Conservation (phyloP, 2,113 vertebrate species). For the Hylia prasina region DNA sequence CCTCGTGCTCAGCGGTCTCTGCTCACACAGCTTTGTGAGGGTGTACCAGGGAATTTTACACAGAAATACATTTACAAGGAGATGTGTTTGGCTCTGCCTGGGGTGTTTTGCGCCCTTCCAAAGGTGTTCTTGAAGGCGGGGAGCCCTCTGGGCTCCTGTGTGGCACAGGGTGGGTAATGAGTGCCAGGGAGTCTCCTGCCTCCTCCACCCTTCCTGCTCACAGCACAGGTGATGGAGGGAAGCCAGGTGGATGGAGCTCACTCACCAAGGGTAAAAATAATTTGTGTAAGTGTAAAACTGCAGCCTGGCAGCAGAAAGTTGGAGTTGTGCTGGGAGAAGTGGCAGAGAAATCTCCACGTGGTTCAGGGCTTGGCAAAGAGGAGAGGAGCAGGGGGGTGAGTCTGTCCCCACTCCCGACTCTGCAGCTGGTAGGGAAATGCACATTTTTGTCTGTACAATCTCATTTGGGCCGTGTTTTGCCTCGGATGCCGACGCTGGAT, state of each 20-base stretch:
- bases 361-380: background rate
- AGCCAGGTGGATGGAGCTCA: background rate
- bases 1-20: rapidly evolving
- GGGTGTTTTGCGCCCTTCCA: background rate
- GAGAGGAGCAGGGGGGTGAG: background rate
- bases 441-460: rapidly evolving
- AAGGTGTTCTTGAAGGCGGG: background rate
- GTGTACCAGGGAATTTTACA: background rate
- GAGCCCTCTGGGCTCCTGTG: background rate
- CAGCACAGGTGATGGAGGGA: background rate
- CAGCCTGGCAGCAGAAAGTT: background rate
- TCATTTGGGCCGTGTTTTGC: background rate
- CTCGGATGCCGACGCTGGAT: rapidly evolving
- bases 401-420: rapidly evolving
- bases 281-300: background rate
- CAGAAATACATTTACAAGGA: rapidly evolving
- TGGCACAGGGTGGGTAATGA: background rate
- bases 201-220: background rate
- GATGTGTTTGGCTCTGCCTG: background rate
- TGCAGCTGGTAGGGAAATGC: rapidly evolving
- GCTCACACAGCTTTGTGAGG: rapidly evolving
- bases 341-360: background rate
- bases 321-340: background rate
- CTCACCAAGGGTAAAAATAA: background rate
- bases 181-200: background rate